Base-by-base conservation (phyloP, 2,797 vertebrate genomes). In the Hoplostethus mediterraneus region DNA sequence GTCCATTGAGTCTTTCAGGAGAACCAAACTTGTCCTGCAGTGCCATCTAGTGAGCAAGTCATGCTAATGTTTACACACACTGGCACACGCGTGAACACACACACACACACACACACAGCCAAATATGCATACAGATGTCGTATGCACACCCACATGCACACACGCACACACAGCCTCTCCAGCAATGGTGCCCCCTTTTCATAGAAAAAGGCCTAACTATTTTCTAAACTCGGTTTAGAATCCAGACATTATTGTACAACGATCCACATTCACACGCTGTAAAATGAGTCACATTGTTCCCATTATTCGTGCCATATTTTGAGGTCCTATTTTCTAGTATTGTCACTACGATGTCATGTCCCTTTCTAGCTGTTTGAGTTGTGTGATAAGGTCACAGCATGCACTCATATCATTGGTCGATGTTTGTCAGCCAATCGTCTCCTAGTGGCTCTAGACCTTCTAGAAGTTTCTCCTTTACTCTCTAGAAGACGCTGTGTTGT, bases 51-150 rank as follows among this genome's bases (percentile, higher is more conserved):
- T 6, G 68, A 84, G 75, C 71, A 45, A 89, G 72, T 86, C 86
- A 85, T 84, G 86, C 82, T 86, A 85, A 89, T 86, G 89, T 91
- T 91, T 91, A 91, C 90, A 91, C 77, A 82, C 82, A 83, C 77
- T 55, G 10, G 33, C 45, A 48, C 17, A 59, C 42, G 16, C 17
- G 28, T 44, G 62, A 17, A 51, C 56, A 44, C 53, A 63, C 52
- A 12, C 56, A 75, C 70, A 75, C 70, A 63, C 76, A 81, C 57
- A 68, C 74, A 87, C 64, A 85, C 67, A 73, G 71, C 70, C 59
- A 72, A 63, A 84, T 40, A 71, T 71, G 94, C 89, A 93, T 81
- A 92, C 82, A 84, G 54, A 61, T 59, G 28, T 42, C 54, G 60
- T 17, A 48, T 67, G 62, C 58, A 67, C 77, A 92, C 86, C 87